Conservation (phyloP, 2,888 invertebrate genomes). For the Sarcophaga carnaria region DNA sequence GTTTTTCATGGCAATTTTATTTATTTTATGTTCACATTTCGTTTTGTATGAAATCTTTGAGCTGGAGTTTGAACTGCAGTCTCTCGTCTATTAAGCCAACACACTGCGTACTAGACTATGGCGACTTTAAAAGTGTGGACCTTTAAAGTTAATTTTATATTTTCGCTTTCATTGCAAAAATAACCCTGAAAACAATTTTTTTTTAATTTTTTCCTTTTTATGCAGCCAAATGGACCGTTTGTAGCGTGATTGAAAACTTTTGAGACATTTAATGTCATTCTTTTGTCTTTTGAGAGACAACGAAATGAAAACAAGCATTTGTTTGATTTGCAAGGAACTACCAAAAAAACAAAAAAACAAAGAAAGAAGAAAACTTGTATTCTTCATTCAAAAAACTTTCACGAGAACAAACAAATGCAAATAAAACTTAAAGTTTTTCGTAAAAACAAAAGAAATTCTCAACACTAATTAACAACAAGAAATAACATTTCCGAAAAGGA, state of each 20-base stretch:
- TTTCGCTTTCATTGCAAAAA: too few species aligned
- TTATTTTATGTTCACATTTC: too few species aligned
- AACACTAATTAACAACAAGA: slow-evolving; percentile 52
- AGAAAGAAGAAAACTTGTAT: not conserved
- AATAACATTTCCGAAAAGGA: slow-evolving; percentile 9
- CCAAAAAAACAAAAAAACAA: not conserved
- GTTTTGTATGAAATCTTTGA: too few species aligned
- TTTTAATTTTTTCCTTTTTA: too few species aligned
- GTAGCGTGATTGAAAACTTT: slow-evolving; percentile 36
- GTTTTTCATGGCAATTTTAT: too few species aligned
- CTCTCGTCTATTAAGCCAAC: too few species aligned
- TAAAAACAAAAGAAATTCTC: slow-evolving; percentile 49
- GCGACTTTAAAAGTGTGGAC: too few species aligned
- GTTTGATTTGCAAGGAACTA: slow-evolving; percentile 27
- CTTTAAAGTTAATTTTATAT: too few species aligned
- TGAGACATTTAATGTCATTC: slow-evolving; percentile 49
- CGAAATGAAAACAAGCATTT: slow-evolving; percentile 39
- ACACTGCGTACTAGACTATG: too few species aligned
- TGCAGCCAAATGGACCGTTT: not conserved
- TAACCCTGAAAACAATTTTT: too few species aligned
- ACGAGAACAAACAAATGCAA: slow-evolving; percentile 32
- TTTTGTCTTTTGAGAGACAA: slow-evolving; percentile 24
- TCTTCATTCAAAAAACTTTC: not conserved
- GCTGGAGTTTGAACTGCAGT: too few species aligned
- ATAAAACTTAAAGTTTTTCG: slow-evolving; percentile 35